Evolutionary conservation across 2,797 vertebrate genomes (phyloP).

Genomic region (Myripristis murdjan): DNA sequence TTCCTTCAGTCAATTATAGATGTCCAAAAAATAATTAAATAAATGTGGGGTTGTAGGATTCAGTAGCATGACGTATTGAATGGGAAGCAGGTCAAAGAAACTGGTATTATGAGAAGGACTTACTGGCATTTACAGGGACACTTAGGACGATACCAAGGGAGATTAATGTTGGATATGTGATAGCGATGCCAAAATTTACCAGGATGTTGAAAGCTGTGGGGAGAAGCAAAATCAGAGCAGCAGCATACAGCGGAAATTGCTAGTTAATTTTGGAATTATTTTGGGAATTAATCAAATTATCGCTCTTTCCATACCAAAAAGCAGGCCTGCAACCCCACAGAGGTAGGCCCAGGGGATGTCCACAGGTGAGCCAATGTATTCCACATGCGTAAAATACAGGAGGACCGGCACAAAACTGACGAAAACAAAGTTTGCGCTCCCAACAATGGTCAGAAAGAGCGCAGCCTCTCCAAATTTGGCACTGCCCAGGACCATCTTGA

Average conservation of each 20-base stretch:
- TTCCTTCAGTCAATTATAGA: slow-evolving; percentile 29
- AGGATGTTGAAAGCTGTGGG: slow-evolving; percentile 95
- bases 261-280: too few relatives aligned
- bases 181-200: slow-evolving; percentile 97
- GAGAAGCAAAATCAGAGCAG: slow-evolving; percentile 42
- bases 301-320: slow-evolving; percentile 88
- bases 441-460: slow-evolving; percentile 94
- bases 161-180: slow-evolving; percentile 96
- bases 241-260: background rate
- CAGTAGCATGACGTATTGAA: slow-evolving; percentile 36
- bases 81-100: slow-evolving; percentile 7
- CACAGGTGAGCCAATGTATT: slow-evolving; percentile 91
- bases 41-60: too few relatives aligned
- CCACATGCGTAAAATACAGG: slow-evolving; percentile 96
- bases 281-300: background rate
- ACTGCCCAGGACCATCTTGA: slow-evolving; percentile 97
- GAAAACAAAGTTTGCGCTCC: slow-evolving; percentile 93
- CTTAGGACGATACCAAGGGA: slow-evolving; percentile 96
- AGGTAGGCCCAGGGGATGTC: slow-evolving; percentile 93
- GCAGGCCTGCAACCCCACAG: slow-evolving; percentile 93
- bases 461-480: slow-evolving; percentile 98
- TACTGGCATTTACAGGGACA: slow-evolving; percentile 96
- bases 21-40: too few relatives aligned
- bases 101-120: slow-evolving; percentile 59
- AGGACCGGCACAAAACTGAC: slow-evolving; percentile 93